phyloP scores from a whole-genome alignment of 1,140 invertebrate genomes.

The Pseudachorutes palmiensis region DNA sequence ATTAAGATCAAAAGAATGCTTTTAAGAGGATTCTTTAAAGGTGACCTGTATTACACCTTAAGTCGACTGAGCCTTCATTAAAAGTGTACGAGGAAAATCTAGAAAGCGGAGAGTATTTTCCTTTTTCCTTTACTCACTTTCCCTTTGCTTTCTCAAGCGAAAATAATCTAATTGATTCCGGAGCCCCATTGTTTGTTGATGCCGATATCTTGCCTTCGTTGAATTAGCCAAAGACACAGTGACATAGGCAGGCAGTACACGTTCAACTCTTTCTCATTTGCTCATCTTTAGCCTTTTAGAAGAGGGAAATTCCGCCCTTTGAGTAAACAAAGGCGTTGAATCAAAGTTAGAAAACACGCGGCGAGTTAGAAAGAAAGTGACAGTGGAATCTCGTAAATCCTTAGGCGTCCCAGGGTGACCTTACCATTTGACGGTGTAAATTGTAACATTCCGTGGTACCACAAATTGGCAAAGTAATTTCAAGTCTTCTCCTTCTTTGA shows the following conservation, averaged over 20 bases:
- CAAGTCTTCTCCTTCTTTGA: conserved; percentile 13
- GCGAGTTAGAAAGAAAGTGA: too few species aligned
- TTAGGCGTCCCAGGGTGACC: neutral
- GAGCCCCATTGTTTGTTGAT: neutral
- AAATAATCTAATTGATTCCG: neutral
- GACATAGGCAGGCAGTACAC: neutral
- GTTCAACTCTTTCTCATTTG: neutral
- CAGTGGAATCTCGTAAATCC: neutral
- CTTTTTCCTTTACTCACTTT: neutral
- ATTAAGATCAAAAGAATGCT: neutral
- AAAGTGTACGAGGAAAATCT: too few species aligned
- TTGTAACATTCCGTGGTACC: neutral
- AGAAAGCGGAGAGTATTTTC: too few species aligned
- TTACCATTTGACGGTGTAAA: conserved; percentile 23
- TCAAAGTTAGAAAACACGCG: too few species aligned
- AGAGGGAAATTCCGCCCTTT: neutral
- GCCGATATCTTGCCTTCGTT: neutral
- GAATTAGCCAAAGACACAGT: neutral
- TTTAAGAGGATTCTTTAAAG: neutral
- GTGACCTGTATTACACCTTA: neutral
- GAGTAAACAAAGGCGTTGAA: neutral
- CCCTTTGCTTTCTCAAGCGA: neutral
- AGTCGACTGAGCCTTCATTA: neutral
- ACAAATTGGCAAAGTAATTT: conserved; percentile 5
- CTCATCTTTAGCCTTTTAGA: neutral